Base-by-base conservation (phyloP, 2,113 vertebrate species). In the Pterocles orientalis region DNA sequence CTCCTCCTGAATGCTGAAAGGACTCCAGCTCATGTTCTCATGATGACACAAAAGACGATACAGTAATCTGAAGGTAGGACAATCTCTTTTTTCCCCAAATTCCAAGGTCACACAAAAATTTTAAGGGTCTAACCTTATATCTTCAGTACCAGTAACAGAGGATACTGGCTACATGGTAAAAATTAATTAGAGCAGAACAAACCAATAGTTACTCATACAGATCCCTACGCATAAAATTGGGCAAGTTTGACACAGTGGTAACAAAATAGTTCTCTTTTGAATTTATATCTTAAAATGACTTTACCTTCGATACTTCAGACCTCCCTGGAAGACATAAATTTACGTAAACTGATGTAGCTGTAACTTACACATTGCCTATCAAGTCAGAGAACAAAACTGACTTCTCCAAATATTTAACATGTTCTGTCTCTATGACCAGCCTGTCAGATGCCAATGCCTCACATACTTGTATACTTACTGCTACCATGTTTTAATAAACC, bases 401-500 rank as follows among this genome's bases (percentile, higher is more conserved):
- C 64, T 64, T 68, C 82, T 88, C 72, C 53, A 88, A 81, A 39
- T 31, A 88, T 57, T 88, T 86, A 51, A 81, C 0, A 0, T 29
- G 70, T 61, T 93, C 75, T 70, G 54, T 24, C 58, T 73, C 92
- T 66, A 0, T 28, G 76, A 73, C 70, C 79, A 65, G 19, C 47
- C 14, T 1, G n/a, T 68, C 79, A 78, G 56, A 83, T 12, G 82
- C 56, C 48, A 80, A 31, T 75, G 88, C 64, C 72, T 88, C 76
- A 71, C 93, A 91, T 81, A 70, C 64, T 93, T 60, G 16, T 45
- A 6, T 26, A 41, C 58, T 93, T 81, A 83, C 51, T 73, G 51
- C 80, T 81, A 58, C 53, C 71, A 12, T n/a, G 16, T 86, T 90
- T 56, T 78, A 94, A 92, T 78, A 90, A 95, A 93, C 62, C 60